A percentile compares a stretch with the other conserved stretches of the same genome.
These are phyloP conservation scores for Drosophila pullipes DNA, from an alignment of 2,888 invertebrate species.

Conservation along the genomic window DNA sequence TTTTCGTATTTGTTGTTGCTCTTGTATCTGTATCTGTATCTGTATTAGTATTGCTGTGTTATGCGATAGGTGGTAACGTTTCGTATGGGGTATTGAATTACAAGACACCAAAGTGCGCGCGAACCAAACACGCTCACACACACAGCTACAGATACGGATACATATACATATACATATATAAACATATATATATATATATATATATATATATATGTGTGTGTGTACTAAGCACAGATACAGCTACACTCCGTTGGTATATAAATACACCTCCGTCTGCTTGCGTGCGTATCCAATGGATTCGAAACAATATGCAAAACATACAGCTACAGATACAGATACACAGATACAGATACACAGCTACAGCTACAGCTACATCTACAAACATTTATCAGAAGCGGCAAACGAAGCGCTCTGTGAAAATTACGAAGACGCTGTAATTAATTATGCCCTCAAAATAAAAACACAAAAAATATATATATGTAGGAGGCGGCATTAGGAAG, in stretches of 20 bases:
- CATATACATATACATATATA: neutral
- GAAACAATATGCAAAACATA: slow-evolving; percentile 74
- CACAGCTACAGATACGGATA: slow-evolving; percentile 16
- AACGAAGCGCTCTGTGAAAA: slow-evolving; percentile 48
- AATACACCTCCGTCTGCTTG: slow-evolving; percentile 69
- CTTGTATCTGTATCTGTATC: slow-evolving; percentile 24
- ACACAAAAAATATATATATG: neutral
- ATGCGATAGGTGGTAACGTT: slow-evolving; percentile 82
- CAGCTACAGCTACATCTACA: slow-evolving; percentile 12
- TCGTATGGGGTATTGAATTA: slow-evolving; percentile 82
- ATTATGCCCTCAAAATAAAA: slow-evolving; percentile 50
- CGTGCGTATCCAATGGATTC: slow-evolving; percentile 80
- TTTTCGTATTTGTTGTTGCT: slow-evolving; percentile 32
- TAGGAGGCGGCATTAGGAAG: slow-evolving; percentile 25
- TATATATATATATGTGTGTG: neutral
- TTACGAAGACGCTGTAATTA: slow-evolving; percentile 63
- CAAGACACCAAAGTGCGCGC: slow-evolving; percentile 82
- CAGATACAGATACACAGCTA: slow-evolving; percentile 22
- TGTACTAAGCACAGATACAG: slow-evolving; percentile 16
- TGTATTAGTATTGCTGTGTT: slow-evolving; percentile 58
- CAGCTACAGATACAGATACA: slow-evolving; percentile 23
- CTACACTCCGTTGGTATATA: slow-evolving; percentile 64
- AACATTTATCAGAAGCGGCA: slow-evolving; percentile 37
- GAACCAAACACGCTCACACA: slow-evolving; percentile 70
- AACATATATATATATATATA: neutral